Conservation (phyloP, 2,888 invertebrate species). For the Melinaea menophilus region DNA sequence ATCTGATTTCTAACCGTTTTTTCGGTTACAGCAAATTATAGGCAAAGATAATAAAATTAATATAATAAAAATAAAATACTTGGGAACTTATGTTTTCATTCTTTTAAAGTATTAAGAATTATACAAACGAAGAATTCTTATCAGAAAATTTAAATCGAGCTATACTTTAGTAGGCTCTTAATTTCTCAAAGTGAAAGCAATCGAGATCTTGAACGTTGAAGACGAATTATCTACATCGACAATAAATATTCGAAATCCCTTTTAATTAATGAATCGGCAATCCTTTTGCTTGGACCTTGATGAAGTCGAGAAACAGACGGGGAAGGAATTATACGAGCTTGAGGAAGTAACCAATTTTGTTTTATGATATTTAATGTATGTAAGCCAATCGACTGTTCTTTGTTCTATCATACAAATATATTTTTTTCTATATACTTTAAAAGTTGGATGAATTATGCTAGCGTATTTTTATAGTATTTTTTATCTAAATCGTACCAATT, state of each 20-base stretch:
- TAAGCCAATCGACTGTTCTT: no score
- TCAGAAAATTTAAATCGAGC: constrained; percentile 13
- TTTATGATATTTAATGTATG: no score
- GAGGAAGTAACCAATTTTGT: not conserved
- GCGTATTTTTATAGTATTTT: constrained; percentile 37
- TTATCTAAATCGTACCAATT: constrained; percentile 61
- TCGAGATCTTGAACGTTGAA: constrained; percentile 24
- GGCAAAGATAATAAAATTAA: no score
- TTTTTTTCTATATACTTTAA: no score
- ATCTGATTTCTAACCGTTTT: no score
- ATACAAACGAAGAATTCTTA: not conserved
- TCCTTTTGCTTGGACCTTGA: constrained; percentile 62
- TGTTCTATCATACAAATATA: no score
- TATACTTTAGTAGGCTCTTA: constrained; percentile 14
- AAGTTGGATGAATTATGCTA: no score
- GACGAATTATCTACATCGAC: constrained; percentile 46
- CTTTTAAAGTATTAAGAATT: no score
- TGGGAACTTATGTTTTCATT: no score
- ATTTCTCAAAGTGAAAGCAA: constrained; percentile 23
- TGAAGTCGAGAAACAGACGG: constrained; percentile 52
- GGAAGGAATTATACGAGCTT: constrained; percentile 2
- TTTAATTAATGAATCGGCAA: constrained; percentile 71
- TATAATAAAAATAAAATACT: no score
- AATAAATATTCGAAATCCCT: constrained; percentile 60
- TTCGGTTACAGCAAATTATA: no score